Base-by-base conservation (phyloP, 2,797 vertebrate species). In the Myripristis jacobus region DNA sequence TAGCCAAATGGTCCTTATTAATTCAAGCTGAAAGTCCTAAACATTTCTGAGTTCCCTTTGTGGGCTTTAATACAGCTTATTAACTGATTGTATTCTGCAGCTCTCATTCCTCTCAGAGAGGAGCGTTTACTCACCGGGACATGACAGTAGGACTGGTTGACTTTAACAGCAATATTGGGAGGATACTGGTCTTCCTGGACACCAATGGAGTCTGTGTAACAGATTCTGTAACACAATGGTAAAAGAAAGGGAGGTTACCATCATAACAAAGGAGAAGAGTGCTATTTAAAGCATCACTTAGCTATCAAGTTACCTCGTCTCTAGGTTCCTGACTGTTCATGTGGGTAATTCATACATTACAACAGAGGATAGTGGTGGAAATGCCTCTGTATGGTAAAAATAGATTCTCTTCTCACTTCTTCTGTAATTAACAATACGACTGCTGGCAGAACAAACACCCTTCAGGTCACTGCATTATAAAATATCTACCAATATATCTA, bases 131-230 rank as follows among this genome's bases (percentile, higher is more conserved):
- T 95, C 79, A 99, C 98, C 65, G 98, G 98, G 66, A 99, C 98
- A 0, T 98, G 98, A 95, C 98, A 99, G 92, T 98, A 99, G 81
- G 96, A 98, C 88, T 99, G 97, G 91, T 99, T 99, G 78, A 99
- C 98, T 93, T 98, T 99, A 80, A 99, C 96, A 1, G 97, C 97
- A 4, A 99, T 96, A 89, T 99, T 98, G 6, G 98, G 98, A 24
- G 98, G 98, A 90, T 99, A 99, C 86, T 99, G 98, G 89, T 99
- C 98, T 90, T 99, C 98, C 91, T 99, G 97, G 47, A 96, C 95
- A 76, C 95, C 94, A 73, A 96, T 97, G 52, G 96, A 96, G 85
- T 99, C 97, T 63, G 98, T 96, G 93, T 99, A 99, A 89, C 97
- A 99, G 93, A 99, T 98, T 92, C 98, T 99, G 84, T 18, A 88